Evolutionary conservation across 2,888 invertebrate species (phyloP), one percentile per base, ranked within the genome.

Genomic region (Hyles lineata): DNA sequence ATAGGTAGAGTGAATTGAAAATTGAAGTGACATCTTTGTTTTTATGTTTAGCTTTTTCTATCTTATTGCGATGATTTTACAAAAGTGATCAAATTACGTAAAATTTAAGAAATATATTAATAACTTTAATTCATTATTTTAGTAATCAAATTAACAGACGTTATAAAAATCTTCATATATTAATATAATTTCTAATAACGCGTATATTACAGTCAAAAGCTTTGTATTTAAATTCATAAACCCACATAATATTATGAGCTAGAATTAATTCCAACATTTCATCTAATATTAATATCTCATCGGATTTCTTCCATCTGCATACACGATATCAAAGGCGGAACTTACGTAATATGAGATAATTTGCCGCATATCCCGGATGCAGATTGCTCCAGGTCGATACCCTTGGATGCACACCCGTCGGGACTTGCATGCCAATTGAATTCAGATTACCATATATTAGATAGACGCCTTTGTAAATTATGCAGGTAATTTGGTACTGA

Each of bases 291-390:
- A 55, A 55, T n/a, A 43, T n/a, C 32, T 17, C 32, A 32, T 62
- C 29, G 8, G 15, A 62, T 62, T 32, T 29, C 61, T 62, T 62
- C 32, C 61, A 29, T n/a, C 17, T 32, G 29, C 17, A 7, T 32
- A 29, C 29, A 32, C 19, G 29, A 29, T 32, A 62, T 62, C 61
- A 62, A 29, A 62, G 61, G 32, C 61, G 19, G 32, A n/a, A 62
- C n/a, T 32, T 32, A 19, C 29, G 61, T 62, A 62, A 62, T 62
- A 62, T 62, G 29, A 62, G 61, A n/a, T 5, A 29, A 62, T 62
- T 25, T 55, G n/a, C 17, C 8, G 55, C 55, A 55, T n/a, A 61
- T 29, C 17, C 23, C 25, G 29, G 25, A 15, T 17, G 25, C 7
- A 17, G 23, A 61, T 25, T 61, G 55, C 55, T 25, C 29, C 61